Base-by-base conservation (phyloP, 2,797 vertebrate species). In the Macroramphosus scolopax region DNA sequence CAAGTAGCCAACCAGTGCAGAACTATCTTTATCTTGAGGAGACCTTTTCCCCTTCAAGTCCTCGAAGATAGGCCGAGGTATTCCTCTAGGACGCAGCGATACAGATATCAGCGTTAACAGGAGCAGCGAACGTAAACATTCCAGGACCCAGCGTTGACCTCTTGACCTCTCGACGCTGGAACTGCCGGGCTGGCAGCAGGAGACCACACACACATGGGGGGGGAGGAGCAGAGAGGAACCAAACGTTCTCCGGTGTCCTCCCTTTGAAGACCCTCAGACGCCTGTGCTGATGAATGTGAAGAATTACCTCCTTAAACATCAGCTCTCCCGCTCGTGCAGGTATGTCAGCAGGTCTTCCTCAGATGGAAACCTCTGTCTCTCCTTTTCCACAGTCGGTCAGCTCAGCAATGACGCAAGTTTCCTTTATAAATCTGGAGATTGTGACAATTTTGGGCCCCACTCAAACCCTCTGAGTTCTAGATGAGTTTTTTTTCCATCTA, bases 71-170 rank as follows among this genome's bases (percentile, higher is more conserved):
- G 37, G 9, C 26, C 6, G 12, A 44, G 9, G 44, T 55, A 16
- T 39, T 75, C 32, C 49, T 52, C 17, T 1, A 41, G 35, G 41
- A 57, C 35, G 30, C 48, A 47, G 53, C 30, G 8, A 50, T 62
- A 13, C 15, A 38, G 61, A 77, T 75, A 72, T 60, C 70, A 56
- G 65, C 45, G 63, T 72, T 58, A 83, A 68, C 59, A 70, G 72
- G 45, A 78, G 63, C 47, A 61, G 76, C 35, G 43, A 80, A 78
- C 67, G 68, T 85, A 83, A 86, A 88, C 84, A 87, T 82, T 83
- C 70, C 74, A 81, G 67, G 77, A 75, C 81, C 75, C 66, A 48
- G 65, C 10, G 29, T 45, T 83, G 81, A 87, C 84, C 87, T 83
- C 45, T 50, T 80, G 81, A 84, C 80, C 82, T 52, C 37, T 52